These are phyloP conservation scores for Synanthedon andrenaeformis DNA, from an alignment of 2,888 invertebrate genomes.

Conservation along the genomic window DNA sequence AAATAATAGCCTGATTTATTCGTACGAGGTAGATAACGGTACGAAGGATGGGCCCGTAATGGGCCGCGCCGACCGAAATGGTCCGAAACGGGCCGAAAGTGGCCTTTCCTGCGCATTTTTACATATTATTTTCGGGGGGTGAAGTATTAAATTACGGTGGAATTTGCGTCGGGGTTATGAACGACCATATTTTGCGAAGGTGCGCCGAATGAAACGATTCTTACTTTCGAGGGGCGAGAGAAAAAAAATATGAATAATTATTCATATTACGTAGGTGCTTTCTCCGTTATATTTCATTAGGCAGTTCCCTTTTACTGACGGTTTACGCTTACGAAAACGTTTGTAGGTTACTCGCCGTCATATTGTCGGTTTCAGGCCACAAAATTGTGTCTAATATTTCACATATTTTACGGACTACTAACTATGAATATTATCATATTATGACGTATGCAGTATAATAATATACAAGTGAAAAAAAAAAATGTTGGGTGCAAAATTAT, in stretches of 20 bases:
- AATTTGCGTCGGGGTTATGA: conserved; percentile 51
- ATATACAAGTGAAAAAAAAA: too few relatives aligned
- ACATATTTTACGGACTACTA: too few relatives aligned
- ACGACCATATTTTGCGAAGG: conserved; percentile 57
- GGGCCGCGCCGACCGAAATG: conserved; percentile 43
- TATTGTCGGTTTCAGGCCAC: not conserved
- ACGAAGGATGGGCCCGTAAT: conserved; percentile 50
- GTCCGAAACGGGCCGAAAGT: conserved; percentile 36
- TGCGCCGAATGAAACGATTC: conserved; percentile 43
- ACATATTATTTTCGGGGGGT: conserved; percentile 55
- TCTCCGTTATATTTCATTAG: conserved; percentile 3
- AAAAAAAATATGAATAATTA: conserved; percentile 43
- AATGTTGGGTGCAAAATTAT: too few relatives aligned
- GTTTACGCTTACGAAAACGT: not conserved
- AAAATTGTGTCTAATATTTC: too few relatives aligned
- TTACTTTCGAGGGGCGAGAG: conserved; percentile 38
- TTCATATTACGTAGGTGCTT: conserved; percentile 23
- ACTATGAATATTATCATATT: too few relatives aligned
- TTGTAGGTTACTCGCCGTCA: not conserved
- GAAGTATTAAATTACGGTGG: conserved; percentile 56
- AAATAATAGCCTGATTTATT: conserved; percentile 64
- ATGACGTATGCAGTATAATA: too few relatives aligned
- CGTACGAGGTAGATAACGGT: conserved; percentile 49
- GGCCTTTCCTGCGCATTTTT: conserved; percentile 47
- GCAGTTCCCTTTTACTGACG: conserved; percentile 1